Evolutionary conservation across 2,797 vertebrate species (phyloP).

Genomic region (Pristis pectinata): DNA sequence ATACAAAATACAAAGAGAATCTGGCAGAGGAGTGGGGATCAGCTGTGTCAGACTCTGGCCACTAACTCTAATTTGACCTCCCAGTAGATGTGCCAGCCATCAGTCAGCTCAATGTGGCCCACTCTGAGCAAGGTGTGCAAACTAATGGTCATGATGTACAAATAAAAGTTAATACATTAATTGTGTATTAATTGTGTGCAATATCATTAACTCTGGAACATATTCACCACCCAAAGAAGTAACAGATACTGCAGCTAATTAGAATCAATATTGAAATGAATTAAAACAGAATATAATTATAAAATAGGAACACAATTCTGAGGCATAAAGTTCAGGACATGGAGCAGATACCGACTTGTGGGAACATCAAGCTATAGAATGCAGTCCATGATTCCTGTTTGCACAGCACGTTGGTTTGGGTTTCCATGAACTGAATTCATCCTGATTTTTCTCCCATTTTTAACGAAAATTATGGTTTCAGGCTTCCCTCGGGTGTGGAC

Average conservation of each 20-base stretch:
- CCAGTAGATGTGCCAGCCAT: too few relatives aligned
- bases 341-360: not conserved
- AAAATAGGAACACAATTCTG: not conserved
- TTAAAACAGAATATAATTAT: not conserved
- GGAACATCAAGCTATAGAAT: not conserved
- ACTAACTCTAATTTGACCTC: too few relatives aligned
- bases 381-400: not conserved
- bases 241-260: not conserved
- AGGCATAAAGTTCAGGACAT: not conserved
- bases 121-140: not conserved
- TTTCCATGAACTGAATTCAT: not conserved
- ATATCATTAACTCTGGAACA: not conserved
- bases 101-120: too few relatives aligned
- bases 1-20: too few relatives aligned
- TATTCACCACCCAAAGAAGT: not conserved
- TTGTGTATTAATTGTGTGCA: not conserved
- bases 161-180: not conserved
- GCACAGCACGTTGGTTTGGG: not conserved
- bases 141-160: not conserved
- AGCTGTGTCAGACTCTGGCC: too few relatives aligned
- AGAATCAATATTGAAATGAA: not conserved
- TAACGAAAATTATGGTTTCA: conserved; percentile 42
- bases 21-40: too few relatives aligned
- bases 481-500: conserved; percentile 57
- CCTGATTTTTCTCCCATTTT: not conserved